These are phyloP conservation scores for Zosterops borbonicus DNA, from an alignment of 2,113 vertebrate genomes.

Conservation along the genomic window DNA sequence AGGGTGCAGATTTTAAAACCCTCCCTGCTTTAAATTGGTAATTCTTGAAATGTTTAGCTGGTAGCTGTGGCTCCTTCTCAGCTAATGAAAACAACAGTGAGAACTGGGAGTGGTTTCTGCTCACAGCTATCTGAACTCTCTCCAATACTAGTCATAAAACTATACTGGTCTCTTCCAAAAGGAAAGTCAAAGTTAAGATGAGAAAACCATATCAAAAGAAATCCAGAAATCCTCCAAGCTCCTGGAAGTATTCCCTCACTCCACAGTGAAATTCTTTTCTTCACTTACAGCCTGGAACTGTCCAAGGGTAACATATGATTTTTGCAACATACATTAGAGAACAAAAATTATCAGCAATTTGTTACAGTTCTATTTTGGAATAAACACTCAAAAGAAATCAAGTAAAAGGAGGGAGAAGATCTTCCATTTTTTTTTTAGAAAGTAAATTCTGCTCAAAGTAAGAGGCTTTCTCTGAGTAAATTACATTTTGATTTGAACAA, in stretches of 20 bases:
- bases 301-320: not conserved
- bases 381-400: not conserved
- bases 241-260: not conserved
- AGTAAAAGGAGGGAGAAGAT: not conserved
- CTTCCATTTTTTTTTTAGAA: not conserved
- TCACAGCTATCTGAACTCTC: not conserved
- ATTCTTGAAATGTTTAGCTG: not conserved
- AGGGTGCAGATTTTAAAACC: not conserved
- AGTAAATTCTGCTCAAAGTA: not conserved
- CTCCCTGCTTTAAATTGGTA: not conserved
- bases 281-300: not conserved
- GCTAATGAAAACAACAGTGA: not conserved
- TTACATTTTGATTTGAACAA: not conserved
- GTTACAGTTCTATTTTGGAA: not conserved
- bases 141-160: not conserved
- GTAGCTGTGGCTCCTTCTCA: not conserved
- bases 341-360: not conserved
- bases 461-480: not conserved
- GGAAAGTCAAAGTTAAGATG: not conserved
- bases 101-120: not conserved
- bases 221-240: not conserved
- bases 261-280: not conserved
- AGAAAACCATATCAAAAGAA: not conserved
- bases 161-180: not conserved
- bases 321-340: not conserved